Conservation (phyloP, 2,888 invertebrate genomes). For the Platerodrilus igneus region DNA sequence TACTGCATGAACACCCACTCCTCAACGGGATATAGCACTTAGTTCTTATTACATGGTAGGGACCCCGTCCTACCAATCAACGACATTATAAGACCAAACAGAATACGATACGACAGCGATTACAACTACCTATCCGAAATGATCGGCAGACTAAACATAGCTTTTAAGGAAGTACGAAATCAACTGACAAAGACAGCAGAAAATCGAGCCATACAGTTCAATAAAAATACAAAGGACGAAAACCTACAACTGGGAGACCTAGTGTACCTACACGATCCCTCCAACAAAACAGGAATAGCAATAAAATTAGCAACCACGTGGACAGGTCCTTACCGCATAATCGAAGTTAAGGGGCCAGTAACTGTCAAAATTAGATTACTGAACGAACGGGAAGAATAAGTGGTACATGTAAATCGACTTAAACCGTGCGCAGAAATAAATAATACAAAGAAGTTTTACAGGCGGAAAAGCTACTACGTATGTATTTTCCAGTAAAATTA, state of each 20-base stretch:
- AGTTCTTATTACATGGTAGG: constrained; percentile 28
- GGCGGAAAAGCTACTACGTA: too few relatives aligned
- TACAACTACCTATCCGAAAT: constrained; percentile 24
- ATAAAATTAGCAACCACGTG: constrained; percentile 14
- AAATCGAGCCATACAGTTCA: constrained; percentile 8
- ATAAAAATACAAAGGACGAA: constrained; percentile 9
- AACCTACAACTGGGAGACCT: constrained; percentile 15
- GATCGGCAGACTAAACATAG: constrained; percentile 7
- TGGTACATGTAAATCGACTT: constrained; percentile 20
- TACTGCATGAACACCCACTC: constrained; percentile 23
- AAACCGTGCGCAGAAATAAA: background rate
- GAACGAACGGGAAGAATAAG: constrained; percentile 9
- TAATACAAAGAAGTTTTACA: too few relatives aligned
- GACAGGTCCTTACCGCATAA: constrained; percentile 19
- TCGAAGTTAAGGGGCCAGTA: constrained; percentile 12
- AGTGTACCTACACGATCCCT: constrained; percentile 18
- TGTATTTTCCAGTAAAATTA: too few relatives aligned
- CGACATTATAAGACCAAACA: constrained; percentile 14
- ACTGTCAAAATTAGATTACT: constrained; percentile 11
- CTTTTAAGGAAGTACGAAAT: background rate
- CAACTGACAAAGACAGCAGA: constrained; percentile 5
- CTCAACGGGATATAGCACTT: constrained; percentile 26
- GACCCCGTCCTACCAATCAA: constrained; percentile 28
- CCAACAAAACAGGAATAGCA: constrained; percentile 6
- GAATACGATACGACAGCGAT: constrained; percentile 19